Evolutionary conservation across 2,797 vertebrate species (phyloP), one percentile per base, ranked within the genome.

Genomic region (Eospalax fontanierii): DNA sequence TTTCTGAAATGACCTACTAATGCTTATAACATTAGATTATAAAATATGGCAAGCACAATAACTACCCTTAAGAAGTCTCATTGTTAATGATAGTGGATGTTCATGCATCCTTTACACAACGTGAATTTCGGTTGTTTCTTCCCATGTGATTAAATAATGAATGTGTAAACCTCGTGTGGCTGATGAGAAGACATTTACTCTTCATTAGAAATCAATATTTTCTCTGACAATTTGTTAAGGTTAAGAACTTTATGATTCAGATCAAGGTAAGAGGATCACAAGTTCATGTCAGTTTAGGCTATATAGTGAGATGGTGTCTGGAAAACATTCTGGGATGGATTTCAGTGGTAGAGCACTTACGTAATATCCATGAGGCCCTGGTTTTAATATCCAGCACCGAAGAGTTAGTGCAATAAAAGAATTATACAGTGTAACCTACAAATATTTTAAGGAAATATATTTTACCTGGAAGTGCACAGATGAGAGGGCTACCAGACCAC

Each of bases 91-190:
- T 1, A 30, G 21, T 75, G 11, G 33, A 40, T 30, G 15, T 38
- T 75, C 65, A 93, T 46, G 35, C 7, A 33, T 50, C 74, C 57
- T 83, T 94, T 59, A 87, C 33, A 75, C 33, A 86, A 94, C 59
- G 74, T 30, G 54, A 90, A 22, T 86, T 65, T 88, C 65, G 33
- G 46, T 63, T 61, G 30, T 6, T 68, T 91, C 43, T 91, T 63
- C 40, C 82, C 75, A 40, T 78, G 0, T 40, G 63, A 43, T 26
- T 50, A 66, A 82, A 92, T 26, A 11, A 87, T 43, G 40, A 59
- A 0, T 65, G 15, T 66, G 66, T 65, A 46, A 91, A 87, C 4
- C 61, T 7, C 59, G 33, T 33, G 38, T 19, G 11, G 30, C 40
- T 40, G 14, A 81, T 74, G 38, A 89, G 86, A 38, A 91, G 35